Conservation (phyloP, 1,140 invertebrate genomes). For the Dreissena polymorpha region DNA sequence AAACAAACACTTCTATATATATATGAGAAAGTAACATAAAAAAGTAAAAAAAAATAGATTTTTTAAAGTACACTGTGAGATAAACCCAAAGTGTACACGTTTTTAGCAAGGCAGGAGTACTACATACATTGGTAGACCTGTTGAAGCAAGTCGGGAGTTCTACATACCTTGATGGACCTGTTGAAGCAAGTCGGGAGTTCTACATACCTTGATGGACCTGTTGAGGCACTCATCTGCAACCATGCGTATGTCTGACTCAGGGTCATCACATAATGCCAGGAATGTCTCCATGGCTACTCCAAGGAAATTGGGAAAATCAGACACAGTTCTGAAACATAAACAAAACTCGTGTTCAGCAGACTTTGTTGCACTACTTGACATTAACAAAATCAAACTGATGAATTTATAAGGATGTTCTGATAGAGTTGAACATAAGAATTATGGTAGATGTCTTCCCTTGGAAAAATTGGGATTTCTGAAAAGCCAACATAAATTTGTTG, state of each 20-base stretch:
- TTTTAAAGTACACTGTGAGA: too few species aligned
- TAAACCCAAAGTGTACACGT: too few species aligned
- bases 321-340: conserved; percentile 69
- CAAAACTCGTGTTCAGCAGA: background rate
- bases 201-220: conserved; percentile 86
- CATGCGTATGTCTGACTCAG: conserved; percentile 88
- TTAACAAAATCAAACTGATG: background rate
- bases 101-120: too few species aligned
- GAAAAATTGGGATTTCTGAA: too few species aligned
- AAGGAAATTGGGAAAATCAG: conserved; percentile 86
- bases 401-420: background rate
- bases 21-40: too few species aligned
- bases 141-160: too few species aligned
- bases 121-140: conserved; percentile 86
- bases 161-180: conserved; percentile 86
- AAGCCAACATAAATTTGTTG: too few species aligned
- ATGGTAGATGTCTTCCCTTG: too few species aligned
- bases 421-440: background rate
- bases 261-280: conserved; percentile 87
- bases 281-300: conserved; percentile 87
- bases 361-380: background rate
- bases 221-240: conserved; percentile 90
- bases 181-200: conserved; percentile 80
- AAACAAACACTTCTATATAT: too few species aligned
- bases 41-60: too few species aligned